Conservation (phyloP, 2,113 vertebrate species). For the Peromyscus californicus region DNA sequence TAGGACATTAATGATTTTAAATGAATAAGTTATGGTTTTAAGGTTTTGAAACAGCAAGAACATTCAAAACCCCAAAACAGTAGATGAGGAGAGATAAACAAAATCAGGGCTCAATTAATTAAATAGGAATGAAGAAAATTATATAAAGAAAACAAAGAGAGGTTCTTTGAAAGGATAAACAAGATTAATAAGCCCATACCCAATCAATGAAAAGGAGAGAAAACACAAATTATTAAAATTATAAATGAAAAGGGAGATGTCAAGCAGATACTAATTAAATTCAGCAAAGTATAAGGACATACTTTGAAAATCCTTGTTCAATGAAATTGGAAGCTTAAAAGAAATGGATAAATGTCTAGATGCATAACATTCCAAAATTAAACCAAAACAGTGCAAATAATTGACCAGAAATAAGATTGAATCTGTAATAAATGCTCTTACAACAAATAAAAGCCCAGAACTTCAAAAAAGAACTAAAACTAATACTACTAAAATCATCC, state of each 20-base stretch:
- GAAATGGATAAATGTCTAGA: background rate
- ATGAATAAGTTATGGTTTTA: background rate
- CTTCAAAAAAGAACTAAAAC: background rate
- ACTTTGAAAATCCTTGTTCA: background rate
- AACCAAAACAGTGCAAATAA: background rate
- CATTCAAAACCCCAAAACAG: background rate
- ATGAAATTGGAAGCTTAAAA: background rate
- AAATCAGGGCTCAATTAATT: background rate
- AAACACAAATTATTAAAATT: background rate
- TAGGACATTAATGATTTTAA: background rate
- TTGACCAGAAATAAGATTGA: background rate
- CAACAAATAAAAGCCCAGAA: background rate
- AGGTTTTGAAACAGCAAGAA: background rate
- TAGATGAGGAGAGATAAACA: background rate
- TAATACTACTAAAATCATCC: background rate
- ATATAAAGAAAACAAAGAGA: background rate
- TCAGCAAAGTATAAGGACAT: background rate
- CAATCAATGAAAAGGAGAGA: background rate
- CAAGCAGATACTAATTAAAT: background rate
- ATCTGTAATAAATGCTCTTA: background rate
- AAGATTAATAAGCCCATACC: background rate
- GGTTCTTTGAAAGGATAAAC: background rate
- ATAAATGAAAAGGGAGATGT: background rate
- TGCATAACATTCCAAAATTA: background rate
- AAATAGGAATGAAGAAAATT: background rate